These are phyloP conservation scores for Patella caerulea DNA, from an alignment of 2,888 invertebrate species.

Conservation along the genomic window DNA sequence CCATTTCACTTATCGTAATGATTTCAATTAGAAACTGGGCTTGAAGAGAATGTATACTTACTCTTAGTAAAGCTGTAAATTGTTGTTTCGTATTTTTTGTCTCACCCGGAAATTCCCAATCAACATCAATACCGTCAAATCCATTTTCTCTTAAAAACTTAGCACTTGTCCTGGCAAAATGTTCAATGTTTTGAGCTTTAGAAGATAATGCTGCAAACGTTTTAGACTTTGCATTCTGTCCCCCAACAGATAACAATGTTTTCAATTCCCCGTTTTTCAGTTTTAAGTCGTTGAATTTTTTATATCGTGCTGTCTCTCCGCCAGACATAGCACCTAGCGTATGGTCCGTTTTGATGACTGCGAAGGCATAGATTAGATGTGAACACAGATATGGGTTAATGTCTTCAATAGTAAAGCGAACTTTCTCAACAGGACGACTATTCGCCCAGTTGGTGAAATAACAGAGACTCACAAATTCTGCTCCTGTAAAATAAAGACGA, in stretches of 20 bases:
- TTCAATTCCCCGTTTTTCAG: slow-evolving; percentile 3
- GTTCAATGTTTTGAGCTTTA: slow-evolving; percentile 5
- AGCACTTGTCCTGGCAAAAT: slow-evolving; percentile 12
- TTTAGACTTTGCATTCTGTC: neutral
- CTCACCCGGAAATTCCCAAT: slow-evolving; percentile 22
- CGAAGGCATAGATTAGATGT: slow-evolving; percentile 26
- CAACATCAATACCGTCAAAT: slow-evolving; percentile 24
- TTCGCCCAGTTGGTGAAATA: slow-evolving; percentile 19
- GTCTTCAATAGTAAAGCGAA: slow-evolving; percentile 16
- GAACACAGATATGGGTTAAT: slow-evolving; percentile 20
- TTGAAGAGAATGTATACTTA: neutral
- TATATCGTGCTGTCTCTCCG: slow-evolving; percentile 8
- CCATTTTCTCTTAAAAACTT: slow-evolving; percentile 19
- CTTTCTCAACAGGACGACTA: neutral
- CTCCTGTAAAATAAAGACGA: slow-evolving; percentile 1
- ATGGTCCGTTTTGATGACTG: neutral
- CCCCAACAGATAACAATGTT: slow-evolving; percentile 20
- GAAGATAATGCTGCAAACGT: slow-evolving; percentile 3
- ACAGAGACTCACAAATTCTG: slow-evolving; percentile 17
- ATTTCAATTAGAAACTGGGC: too few relatives aligned
- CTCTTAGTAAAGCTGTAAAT: slow-evolving; percentile 9
- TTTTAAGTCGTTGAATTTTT: slow-evolving; percentile 19
- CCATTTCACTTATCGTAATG: too few relatives aligned
- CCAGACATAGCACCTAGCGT: neutral
- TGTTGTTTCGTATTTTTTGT: slow-evolving; percentile 8